Conservation (phyloP, 2,113 vertebrate species). For the Ctenodactylus gundi region DNA sequence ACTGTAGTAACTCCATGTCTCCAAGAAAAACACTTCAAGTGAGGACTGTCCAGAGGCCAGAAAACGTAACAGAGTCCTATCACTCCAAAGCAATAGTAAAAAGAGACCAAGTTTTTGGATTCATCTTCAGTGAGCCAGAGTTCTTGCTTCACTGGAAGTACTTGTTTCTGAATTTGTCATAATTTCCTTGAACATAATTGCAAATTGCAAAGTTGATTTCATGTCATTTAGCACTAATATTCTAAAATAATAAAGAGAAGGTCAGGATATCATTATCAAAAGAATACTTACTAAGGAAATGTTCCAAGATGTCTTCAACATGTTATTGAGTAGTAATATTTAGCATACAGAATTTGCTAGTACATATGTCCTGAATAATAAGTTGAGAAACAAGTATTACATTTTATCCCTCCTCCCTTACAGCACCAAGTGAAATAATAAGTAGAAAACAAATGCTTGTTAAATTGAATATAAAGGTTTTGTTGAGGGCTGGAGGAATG, state of each 20-base stretch:
- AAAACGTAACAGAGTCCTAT: constrained; percentile 63
- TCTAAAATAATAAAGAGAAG: background rate
- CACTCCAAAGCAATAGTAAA: background rate
- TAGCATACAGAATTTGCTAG: background rate
- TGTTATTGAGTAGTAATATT: background rate
- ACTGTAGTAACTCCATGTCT: constrained; percentile 62
- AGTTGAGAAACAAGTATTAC: background rate
- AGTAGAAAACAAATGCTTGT: background rate
- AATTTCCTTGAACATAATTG: constrained; percentile 58
- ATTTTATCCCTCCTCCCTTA: background rate
- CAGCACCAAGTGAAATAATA: background rate
- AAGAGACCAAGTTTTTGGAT: constrained; percentile 54
- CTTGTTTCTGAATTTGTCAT: constrained; percentile 57
- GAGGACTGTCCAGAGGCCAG: constrained; percentile 62
- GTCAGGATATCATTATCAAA: background rate
- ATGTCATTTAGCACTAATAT: background rate
- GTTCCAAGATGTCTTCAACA: background rate
- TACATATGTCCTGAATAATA: background rate
- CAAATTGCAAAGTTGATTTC: constrained; percentile 13
- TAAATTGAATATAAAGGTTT: background rate
- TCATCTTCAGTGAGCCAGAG: constrained; percentile 32
- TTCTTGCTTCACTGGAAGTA: constrained; percentile 43
- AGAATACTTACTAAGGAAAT: background rate
- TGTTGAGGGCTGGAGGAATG: too few species aligned
- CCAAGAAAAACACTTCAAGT: constrained; percentile 69